phyloP scores from a whole-genome alignment of 2,888 invertebrate species.

The Ptilodon capucinus region DNA sequence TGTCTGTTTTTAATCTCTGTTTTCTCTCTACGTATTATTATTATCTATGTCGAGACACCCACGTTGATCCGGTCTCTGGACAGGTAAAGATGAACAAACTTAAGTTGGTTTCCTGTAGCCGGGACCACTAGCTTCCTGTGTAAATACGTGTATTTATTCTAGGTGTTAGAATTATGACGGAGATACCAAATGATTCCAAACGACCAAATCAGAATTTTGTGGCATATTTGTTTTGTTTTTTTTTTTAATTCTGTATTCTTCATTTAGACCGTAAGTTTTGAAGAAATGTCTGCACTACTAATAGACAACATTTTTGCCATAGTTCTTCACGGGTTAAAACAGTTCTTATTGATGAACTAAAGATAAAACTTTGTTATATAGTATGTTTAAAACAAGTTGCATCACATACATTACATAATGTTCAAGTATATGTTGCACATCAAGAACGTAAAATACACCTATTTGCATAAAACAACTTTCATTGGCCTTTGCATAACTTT shows the following conservation, averaged over 20 bases:
- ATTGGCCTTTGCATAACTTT: conserved; percentile 36
- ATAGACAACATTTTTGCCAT: no score
- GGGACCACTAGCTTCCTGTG: conserved; percentile 19
- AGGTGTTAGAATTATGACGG: no score
- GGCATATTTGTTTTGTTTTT: no score
- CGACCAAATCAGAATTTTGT: no score
- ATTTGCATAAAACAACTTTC: conserved; percentile 43
- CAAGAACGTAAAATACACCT: conserved; percentile 12
- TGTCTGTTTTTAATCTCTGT: no score
- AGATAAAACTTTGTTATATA: neutral
- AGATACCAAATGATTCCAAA: no score
- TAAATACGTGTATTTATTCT: conserved; percentile 15
- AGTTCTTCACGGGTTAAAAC: no score
- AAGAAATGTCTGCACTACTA: no score
- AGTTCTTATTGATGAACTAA: no score
- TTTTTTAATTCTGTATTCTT: no score
- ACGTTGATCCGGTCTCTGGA: conserved; percentile 48
- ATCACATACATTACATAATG: conserved; percentile 24
- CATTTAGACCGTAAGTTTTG: no score
- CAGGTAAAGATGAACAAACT: conserved; percentile 51
- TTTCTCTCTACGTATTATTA: no score
- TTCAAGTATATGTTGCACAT: conserved; percentile 15
- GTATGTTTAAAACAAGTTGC: neutral
- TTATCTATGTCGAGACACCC: conserved; percentile 22
- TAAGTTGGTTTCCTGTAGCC: conserved; percentile 16